Evolutionary conservation across 2,113 vertebrate species (phyloP).

Genomic region (Loxodonta africana): DNA sequence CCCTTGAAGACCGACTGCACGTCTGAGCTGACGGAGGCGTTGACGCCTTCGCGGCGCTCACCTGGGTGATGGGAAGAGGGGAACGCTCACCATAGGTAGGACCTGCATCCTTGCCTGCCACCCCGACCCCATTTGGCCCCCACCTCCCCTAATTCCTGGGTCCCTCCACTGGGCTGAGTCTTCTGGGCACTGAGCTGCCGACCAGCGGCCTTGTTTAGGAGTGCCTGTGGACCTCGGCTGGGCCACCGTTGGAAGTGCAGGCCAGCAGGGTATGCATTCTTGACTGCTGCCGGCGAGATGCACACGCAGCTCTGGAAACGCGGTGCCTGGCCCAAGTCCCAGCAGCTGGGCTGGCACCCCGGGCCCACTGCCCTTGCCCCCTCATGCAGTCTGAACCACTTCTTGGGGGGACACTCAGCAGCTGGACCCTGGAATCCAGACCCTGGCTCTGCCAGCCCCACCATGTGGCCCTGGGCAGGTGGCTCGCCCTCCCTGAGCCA

Average conservation of each 20-base stretch:
- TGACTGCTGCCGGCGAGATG: background rate
- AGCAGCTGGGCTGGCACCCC: background rate
- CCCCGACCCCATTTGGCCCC: background rate
- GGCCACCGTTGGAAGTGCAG: too few relatives aligned
- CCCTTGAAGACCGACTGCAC: constrained; percentile 98
- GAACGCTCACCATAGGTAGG: rapidly evolving
- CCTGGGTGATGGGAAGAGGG: constrained; percentile 84
- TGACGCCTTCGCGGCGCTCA: constrained; percentile 97
- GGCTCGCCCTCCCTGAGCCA: background rate
- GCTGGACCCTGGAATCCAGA: background rate
- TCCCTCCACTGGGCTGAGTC: too few relatives aligned
- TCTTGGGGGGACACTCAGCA: rapidly evolving
- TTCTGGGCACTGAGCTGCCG: too few relatives aligned
- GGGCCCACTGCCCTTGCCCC: background rate
- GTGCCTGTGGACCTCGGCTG: too few relatives aligned
- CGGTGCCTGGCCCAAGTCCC: background rate
- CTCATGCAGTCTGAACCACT: background rate
- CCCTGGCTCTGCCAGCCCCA: background rate
- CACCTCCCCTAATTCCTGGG: rapidly evolving
- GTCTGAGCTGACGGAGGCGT: constrained; percentile 96
- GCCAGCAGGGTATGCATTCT: background rate
- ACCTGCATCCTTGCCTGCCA: too few relatives aligned
- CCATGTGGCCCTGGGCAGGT: background rate
- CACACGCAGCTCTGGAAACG: too few relatives aligned
- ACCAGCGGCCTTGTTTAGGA: too few relatives aligned